Base-by-base conservation (phyloP, 1,140 invertebrate genomes). In the Andricus grossulariae region DNA sequence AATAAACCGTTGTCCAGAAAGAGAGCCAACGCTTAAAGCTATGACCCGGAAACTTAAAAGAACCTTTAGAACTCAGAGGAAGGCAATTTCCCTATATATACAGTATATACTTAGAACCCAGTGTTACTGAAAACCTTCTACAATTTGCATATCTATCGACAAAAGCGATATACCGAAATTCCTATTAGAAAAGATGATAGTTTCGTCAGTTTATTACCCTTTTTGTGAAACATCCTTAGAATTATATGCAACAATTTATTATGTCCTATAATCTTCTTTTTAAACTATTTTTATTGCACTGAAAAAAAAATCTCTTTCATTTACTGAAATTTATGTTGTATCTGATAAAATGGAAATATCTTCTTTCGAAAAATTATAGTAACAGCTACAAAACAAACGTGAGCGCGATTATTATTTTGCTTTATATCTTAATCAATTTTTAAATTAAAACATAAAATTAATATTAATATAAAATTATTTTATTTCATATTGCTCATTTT, bases 1-100 rank as follows among this genome's bases (percentile, higher is more conserved):
- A 66, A 66, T 66, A 66, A 66, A 66, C 32, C 60, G 15, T 66
- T 66, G 39, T 66, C 6, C 25, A n/a, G n/a, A 66, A 66, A 66
- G 25, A 32, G 57, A 11, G 71, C 50, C 45, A 78, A 73, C 70
- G 71, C 84, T 78, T 32, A 66, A 54, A 85, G 82, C 82, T 78
- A 77, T 82, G 84, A 86, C 85, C 83, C 80, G 85, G 83, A 86
- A 83, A 85, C 74, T 85, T 87, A 79, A 76, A 82, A 79, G 78
- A 86, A 83, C 79, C 83, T 79, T 84, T 78, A 81, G 71, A 83
- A 79, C 72, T 81, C 71, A 21, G 49, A 49, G 70, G 70, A 73
- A 80, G 80, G 82, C 80, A 83, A 84, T 84, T 84, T 78, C 73
- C 25, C 25, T 32, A 32, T 3, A 32, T 32, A 32, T 32, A 54